A percentile compares a stretch with the other conserved stretches of the same genome.
phyloP scores from a whole-genome alignment of 2,888 invertebrate species.

The Spisula subtruncata region DNA sequence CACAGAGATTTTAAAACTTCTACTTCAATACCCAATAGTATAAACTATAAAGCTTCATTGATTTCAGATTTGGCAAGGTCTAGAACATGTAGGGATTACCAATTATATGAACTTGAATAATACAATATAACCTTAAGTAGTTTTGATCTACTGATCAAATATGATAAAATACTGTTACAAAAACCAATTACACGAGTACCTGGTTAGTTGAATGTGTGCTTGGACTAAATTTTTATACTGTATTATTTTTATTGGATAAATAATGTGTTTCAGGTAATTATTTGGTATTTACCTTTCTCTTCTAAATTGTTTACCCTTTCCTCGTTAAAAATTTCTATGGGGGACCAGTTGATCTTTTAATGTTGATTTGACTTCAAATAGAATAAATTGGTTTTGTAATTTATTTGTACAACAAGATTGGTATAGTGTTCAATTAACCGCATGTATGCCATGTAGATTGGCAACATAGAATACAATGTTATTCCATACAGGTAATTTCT shows the following conservation, averaged over 20 bases:
- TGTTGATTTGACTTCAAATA: not conserved
- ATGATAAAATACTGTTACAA: slow-evolving; percentile 2
- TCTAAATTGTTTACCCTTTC: not conserved
- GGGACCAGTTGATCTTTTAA: not conserved
- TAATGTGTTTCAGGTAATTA: slow-evolving; percentile 17
- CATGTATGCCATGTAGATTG: too few species aligned
- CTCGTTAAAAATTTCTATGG: not conserved
- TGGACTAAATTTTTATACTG: not conserved
- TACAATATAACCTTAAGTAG: slow-evolving; percentile 27
- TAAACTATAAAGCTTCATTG: slow-evolving; percentile 14
- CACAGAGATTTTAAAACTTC: slow-evolving; percentile 7
- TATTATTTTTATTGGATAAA: slow-evolving; percentile 31
- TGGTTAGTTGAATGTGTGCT: not conserved
- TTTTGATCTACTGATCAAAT: slow-evolving; percentile 27
- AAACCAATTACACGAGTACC: slow-evolving; percentile 15
- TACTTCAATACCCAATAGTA: not conserved
- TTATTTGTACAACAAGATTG: not conserved
- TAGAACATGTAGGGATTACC: not conserved
- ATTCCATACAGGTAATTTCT: too few species aligned
- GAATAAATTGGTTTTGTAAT: not conserved
- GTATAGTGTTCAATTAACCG: not conserved
- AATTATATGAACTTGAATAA: slow-evolving; percentile 23
- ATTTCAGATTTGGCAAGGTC: slow-evolving; percentile 29
- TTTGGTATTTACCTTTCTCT: not conserved
- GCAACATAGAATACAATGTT: too few species aligned